These are phyloP conservation scores for Epinotia bilunana DNA, from an alignment of 2,888 invertebrate species.

Conservation along the genomic window DNA sequence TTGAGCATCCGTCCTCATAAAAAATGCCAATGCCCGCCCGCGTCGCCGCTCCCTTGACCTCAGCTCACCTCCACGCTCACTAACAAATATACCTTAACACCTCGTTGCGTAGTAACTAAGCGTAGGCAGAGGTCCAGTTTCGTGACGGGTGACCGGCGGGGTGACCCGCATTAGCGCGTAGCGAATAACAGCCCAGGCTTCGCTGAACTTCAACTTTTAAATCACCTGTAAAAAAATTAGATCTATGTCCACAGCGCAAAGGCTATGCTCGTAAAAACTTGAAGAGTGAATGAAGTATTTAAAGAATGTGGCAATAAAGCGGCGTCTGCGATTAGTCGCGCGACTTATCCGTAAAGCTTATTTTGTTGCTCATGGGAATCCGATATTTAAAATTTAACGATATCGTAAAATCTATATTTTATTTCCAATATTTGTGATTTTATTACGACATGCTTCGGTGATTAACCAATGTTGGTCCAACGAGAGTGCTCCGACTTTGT, in stretches of 20 bases:
- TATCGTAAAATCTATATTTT: conserved; percentile 35
- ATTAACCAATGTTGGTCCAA: conserved; percentile 32
- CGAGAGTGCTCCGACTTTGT: conserved; percentile 26
- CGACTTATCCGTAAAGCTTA: conserved; percentile 12
- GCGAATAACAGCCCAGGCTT: neutral
- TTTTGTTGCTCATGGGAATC: conserved; percentile 26
- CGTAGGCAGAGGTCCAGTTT: too few species aligned
- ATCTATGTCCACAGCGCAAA: neutral
- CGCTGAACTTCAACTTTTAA: neutral
- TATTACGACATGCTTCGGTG: conserved; percentile 37
- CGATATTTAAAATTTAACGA: conserved; percentile 31
- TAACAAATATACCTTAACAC: too few species aligned
- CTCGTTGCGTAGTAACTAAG: too few species aligned
- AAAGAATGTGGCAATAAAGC: conserved; percentile 21
- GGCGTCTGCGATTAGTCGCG: conserved; percentile 4
- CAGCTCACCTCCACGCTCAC: too few species aligned
- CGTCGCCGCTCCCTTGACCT: neutral
- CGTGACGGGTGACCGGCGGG: too few species aligned
- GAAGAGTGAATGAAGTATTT: conserved; percentile 10
- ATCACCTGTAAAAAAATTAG: neutral
- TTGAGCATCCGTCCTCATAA: too few species aligned
- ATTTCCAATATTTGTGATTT: conserved; percentile 38
- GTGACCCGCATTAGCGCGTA: too few species aligned
- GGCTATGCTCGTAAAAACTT: neutral
- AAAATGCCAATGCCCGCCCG: neutral